A percentile compares a stretch with the other conserved stretches of the same genome.
Evolutionary conservation across 2,113 vertebrate genomes (phyloP).

Genomic region (Neotoma lepida): DNA sequence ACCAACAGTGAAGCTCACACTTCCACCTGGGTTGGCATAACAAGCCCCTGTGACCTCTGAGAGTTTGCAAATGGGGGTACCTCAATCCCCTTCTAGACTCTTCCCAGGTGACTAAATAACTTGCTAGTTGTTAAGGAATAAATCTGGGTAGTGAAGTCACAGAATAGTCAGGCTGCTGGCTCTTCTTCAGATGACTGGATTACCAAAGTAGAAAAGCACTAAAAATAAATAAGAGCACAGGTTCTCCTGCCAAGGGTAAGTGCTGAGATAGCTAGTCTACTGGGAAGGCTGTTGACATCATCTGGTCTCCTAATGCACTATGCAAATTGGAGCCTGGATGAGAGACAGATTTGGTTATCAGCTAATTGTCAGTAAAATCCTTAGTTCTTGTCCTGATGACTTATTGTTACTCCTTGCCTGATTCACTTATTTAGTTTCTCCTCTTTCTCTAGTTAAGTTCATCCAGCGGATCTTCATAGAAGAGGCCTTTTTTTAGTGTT

Average conservation of each 20-base stretch:
- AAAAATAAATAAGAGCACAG: constrained; percentile 77
- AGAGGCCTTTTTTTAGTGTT: neutral
- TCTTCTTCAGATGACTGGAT: constrained; percentile 77
- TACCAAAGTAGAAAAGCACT: constrained; percentile 77
- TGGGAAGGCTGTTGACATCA: constrained; percentile 58
- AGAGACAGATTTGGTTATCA: constrained; percentile 51
- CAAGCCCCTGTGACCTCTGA: constrained; percentile 58
- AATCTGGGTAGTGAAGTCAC: constrained; percentile 80
- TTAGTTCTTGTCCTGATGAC: neutral
- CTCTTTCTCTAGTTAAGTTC: neutral
- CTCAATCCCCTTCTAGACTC: constrained; percentile 53
- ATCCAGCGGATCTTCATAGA: constrained; percentile 7
- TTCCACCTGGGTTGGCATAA: constrained; percentile 51
- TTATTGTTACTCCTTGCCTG: neutral
- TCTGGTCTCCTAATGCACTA: neutral
- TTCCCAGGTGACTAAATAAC: constrained; percentile 52
- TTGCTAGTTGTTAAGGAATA: constrained; percentile 74
- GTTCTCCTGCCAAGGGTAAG: constrained; percentile 66
- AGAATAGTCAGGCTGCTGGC: constrained; percentile 68
- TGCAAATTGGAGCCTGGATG: constrained; percentile 31
- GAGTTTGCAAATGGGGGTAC: constrained; percentile 56
- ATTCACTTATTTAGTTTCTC: constrained; percentile 28
- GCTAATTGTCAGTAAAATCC: neutral
- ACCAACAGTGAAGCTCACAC: constrained; percentile 37
- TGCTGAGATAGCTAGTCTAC: constrained; percentile 58